Evolutionary conservation across 2,113 vertebrate species (phyloP).

Genomic region (Lynx canadensis): DNA sequence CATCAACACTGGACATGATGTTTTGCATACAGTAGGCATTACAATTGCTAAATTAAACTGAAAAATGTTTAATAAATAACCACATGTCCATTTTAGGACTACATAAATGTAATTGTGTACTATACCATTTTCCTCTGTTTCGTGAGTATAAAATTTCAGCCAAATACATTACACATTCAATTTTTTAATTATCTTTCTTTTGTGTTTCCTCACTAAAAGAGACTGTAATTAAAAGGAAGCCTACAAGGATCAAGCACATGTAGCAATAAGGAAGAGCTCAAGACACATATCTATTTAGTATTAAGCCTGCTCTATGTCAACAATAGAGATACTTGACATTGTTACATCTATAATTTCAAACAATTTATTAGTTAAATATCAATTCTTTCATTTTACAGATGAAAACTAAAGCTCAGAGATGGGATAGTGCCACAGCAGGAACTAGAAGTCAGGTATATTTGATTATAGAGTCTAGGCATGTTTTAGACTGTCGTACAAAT

Average conservation of each 20-base stretch:
- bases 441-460: constrained; percentile 3
- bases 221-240: constrained; percentile 1
- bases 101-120: background rate
- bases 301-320: background rate
- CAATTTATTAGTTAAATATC: background rate
- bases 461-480: background rate
- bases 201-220: background rate
- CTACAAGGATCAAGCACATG: background rate
- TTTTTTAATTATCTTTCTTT: constrained; percentile 36
- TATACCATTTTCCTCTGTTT: background rate
- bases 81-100: background rate
- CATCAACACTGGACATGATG: background rate
- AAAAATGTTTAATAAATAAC: constrained; percentile 48
- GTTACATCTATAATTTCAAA: background rate
- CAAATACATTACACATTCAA: background rate
- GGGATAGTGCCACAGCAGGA: background rate
- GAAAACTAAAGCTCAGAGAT: background rate
- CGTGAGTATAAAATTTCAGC: background rate
- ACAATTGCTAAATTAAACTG: constrained; percentile 39
- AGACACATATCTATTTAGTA: background rate
- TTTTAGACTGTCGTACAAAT: background rate
- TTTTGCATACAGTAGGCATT: constrained; percentile 25
- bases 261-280: background rate
- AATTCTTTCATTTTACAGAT: background rate
- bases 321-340: background rate